A percentile compares a stretch with the other conserved stretches of the same genome.
phyloP scores from a whole-genome alignment of 2,797 vertebrate species.

The Peromyscus melanophrys region DNA sequence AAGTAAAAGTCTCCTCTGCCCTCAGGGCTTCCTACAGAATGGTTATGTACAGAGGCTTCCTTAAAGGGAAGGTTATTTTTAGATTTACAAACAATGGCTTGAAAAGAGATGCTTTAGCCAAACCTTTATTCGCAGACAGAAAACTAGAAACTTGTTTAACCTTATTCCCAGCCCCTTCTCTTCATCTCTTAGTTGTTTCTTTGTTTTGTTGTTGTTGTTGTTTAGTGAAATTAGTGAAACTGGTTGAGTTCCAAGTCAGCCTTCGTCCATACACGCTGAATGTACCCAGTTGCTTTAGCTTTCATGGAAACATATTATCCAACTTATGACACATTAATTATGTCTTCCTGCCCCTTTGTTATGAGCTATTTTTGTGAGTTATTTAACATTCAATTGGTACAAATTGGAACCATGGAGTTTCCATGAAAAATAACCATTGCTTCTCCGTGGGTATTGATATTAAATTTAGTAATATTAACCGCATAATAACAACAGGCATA shows the following conservation, averaged over 20 bases:
- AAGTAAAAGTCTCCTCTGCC: constrained; percentile 65
- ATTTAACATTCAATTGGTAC: constrained; percentile 80
- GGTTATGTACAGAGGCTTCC: constrained; percentile 34
- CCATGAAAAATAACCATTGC: constrained; percentile 70
- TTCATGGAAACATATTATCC: constrained; percentile 37
- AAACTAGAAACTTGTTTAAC: neutral
- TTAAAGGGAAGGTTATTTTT: constrained; percentile 77
- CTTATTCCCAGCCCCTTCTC: neutral
- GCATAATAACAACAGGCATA: constrained; percentile 73
- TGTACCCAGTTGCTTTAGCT: constrained; percentile 24
- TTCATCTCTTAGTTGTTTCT: neutral
- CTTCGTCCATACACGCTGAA: constrained; percentile 41
- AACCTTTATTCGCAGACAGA: constrained; percentile 46
- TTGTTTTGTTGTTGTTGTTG: neutral
- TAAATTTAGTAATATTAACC: constrained; percentile 81
- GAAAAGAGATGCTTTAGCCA: constrained; percentile 54
- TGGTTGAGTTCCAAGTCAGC: constrained; percentile 49
- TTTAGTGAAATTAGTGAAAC: constrained; percentile 42
- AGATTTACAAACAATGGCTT: constrained; percentile 63
- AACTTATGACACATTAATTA: constrained; percentile 75
- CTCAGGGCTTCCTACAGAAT: constrained; percentile 65
- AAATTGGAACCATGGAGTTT: constrained; percentile 83
- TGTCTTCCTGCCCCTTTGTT: constrained; percentile 68
- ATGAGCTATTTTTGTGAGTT: constrained; percentile 69
- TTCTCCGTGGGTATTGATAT: constrained; percentile 75